These are phyloP conservation scores for Oreotrochilus melanogaster DNA, from an alignment of 2,113 vertebrate species.

Conservation along the genomic window DNA sequence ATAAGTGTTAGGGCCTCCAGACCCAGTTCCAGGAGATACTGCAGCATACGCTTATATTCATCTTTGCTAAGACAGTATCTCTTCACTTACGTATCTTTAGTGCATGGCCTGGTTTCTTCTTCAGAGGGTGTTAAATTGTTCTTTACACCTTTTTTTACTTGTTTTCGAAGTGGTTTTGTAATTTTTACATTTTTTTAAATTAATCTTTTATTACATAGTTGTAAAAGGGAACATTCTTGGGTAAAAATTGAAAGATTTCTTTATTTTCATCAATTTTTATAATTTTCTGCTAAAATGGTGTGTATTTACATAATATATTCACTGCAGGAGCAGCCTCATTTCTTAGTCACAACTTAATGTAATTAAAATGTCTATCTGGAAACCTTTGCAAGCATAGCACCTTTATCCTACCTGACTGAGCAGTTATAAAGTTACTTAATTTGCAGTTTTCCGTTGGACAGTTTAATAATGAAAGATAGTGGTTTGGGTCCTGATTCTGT, in stretches of 20 bases:
- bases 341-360: constrained; percentile 83
- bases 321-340: constrained; percentile 75
- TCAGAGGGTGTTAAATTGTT: constrained; percentile 39
- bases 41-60: constrained; percentile 46
- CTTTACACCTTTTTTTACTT: constrained; percentile 27
- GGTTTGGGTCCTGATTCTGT: background rate
- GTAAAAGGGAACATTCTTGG: background rate
- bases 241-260: constrained; percentile 48
- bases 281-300: constrained; percentile 75
- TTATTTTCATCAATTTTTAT: constrained; percentile 68
- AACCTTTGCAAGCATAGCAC: constrained; percentile 81
- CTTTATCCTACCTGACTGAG: constrained; percentile 79
- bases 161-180: constrained; percentile 21
- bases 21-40: constrained; percentile 32
- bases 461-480: constrained; percentile 64
- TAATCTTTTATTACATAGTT: background rate
- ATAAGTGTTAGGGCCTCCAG: constrained; percentile 11
- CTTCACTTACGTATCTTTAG: constrained; percentile 54
- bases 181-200: background rate
- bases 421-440: constrained; percentile 77
- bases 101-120: constrained; percentile 39
- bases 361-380: constrained; percentile 80
- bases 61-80: constrained; percentile 34
- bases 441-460: constrained; percentile 75
- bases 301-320: constrained; percentile 86